phyloP scores from a whole-genome alignment of 2,113 vertebrate species.

The Nannobrachium achirus region DNA sequence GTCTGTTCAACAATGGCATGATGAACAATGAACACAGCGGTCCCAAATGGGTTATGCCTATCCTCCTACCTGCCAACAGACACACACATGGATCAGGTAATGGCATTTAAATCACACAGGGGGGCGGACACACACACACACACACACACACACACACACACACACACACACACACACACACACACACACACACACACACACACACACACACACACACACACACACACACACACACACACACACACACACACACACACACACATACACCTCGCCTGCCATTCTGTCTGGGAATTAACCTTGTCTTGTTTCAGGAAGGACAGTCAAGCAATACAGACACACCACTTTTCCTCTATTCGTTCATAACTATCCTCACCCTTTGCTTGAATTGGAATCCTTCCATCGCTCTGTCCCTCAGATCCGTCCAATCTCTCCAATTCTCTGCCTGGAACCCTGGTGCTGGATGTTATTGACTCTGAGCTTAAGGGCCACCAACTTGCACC shows the following conservation, averaged over 20 bases:
- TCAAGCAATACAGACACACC: neutral
- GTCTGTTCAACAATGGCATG: neutral
- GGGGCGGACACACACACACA: neutral
- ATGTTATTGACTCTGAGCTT: neutral
- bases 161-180: neutral
- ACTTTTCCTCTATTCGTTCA: neutral
- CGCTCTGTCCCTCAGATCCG: too few species aligned
- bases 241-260: neutral
- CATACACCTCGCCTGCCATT: neutral
- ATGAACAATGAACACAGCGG: neutral
- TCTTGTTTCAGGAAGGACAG: neutral
- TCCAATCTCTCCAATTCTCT: too few species aligned
- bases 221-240: too few species aligned
- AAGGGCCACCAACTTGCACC: neutral
- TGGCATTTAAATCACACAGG: constrained; percentile 30
- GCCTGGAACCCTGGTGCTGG: neutral
- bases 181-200: too few species aligned
- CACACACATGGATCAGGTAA: constrained; percentile 7
- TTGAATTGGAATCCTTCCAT: too few species aligned
- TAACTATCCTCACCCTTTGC: neutral
- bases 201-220: too few species aligned
- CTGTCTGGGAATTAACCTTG: neutral
- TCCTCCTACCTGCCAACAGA: neutral
- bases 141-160: constrained; percentile 12
- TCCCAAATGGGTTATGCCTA: neutral